Conservation (phyloP, 2,888 invertebrate species). For the Willowsia nigromaculata region DNA sequence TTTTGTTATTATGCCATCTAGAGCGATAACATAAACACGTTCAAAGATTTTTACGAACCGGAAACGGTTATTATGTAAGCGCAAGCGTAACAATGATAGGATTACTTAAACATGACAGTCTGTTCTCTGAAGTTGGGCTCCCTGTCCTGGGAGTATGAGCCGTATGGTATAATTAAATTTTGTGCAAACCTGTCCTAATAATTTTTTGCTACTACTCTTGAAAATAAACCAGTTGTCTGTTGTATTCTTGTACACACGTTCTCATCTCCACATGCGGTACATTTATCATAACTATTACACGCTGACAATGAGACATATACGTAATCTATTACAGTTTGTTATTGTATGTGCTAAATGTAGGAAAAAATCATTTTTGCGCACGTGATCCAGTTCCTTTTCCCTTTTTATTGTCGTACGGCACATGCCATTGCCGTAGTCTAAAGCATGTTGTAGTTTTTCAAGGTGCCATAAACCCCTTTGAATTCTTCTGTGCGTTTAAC, state of each 20-base stretch:
- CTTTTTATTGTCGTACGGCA: neutral
- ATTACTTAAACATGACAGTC: neutral
- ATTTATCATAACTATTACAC: slow-evolving; percentile 21
- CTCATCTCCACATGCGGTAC: slow-evolving; percentile 26
- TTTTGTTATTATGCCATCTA: slow-evolving; percentile 46
- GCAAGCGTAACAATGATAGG: slow-evolving; percentile 29
- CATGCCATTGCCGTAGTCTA: neutral
- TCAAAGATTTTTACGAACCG: slow-evolving; percentile 51
- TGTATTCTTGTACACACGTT: slow-evolving; percentile 3
- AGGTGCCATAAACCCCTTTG: slow-evolving; percentile 61
- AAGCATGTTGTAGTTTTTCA: slow-evolving; percentile 48
- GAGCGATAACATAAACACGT: neutral
- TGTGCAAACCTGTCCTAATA: slow-evolving; percentile 53
- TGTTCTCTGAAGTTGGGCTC: neutral
- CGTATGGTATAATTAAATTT: slow-evolving; percentile 35
- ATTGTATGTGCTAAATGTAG: neutral
- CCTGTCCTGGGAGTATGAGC: neutral
- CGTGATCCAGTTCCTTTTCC: slow-evolving; percentile 67
- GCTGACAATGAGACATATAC: slow-evolving; percentile 40
- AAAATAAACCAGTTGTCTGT: slow-evolving; percentile 22
- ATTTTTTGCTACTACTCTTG: slow-evolving; percentile 47
- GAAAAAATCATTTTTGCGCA: slow-evolving; percentile 29
- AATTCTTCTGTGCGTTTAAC: too few species aligned
- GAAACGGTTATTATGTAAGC: slow-evolving; percentile 59
- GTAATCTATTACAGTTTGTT: neutral